Percentiles rank a stretch among this genome's conserved stretches.
phyloP scores from a whole-genome alignment of 2,888 invertebrate species.

The Drosophila suboccidentalis region DNA sequence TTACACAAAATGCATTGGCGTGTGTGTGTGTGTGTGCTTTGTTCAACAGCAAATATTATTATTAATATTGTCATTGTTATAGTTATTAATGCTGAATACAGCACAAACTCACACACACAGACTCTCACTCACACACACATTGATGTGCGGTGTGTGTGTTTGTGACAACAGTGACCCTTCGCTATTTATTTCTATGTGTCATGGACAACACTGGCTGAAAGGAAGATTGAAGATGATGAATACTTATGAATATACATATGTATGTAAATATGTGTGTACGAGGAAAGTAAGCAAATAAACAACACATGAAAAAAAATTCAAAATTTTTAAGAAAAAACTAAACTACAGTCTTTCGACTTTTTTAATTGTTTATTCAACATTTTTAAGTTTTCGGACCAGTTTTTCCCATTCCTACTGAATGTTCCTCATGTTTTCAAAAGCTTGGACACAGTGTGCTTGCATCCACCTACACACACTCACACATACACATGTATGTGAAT shows the following conservation, averaged over 20 bases:
- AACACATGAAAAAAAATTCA: background rate
- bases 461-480: constrained; percentile 12
- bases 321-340: background rate
- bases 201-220: constrained; percentile 24
- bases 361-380: background rate
- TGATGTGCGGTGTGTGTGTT: background rate
- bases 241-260: background rate
- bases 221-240: constrained; percentile 1
- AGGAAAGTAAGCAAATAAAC: background rate
- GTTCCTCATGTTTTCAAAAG: constrained; percentile 11
- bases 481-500: constrained; percentile 10
- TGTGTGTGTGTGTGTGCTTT: constrained; percentile 51
- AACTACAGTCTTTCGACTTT: too few relatives aligned
- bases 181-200: constrained; percentile 28
- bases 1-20: constrained; percentile 52
- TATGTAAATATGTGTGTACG: background rate
- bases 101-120: constrained; percentile 26
- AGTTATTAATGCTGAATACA: constrained; percentile 65
- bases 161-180: constrained; percentile 47
- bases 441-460: constrained; percentile 33
- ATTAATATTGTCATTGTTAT: constrained; percentile 74
- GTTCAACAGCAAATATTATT: constrained; percentile 69
- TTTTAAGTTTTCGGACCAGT: background rate
- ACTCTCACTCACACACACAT: constrained; percentile 1
- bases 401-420: background rate